phyloP scores from a whole-genome alignment of 1,140 invertebrate species.

The Pemphigus obesinymphae region DNA sequence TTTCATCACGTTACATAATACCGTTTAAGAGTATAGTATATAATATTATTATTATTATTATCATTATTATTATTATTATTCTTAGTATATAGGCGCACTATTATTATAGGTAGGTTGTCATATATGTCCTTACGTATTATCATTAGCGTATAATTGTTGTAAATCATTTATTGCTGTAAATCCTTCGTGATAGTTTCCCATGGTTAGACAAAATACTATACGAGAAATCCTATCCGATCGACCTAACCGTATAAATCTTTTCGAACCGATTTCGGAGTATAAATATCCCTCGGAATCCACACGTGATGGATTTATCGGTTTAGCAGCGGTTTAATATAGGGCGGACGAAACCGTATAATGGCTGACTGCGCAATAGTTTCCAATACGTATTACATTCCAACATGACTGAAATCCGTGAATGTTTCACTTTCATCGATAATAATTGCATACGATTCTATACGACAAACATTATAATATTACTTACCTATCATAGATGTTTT shows the following conservation, averaged over 20 bases:
- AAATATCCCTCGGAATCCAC: slow-evolving; percentile 15
- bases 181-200: neutral
- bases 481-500: too few species aligned
- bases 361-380: neutral
- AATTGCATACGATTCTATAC: too few species aligned
- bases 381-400: neutral
- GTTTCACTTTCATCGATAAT: too few species aligned
- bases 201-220: neutral
- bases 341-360: neutral
- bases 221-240: neutral
- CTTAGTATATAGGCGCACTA: too few species aligned
- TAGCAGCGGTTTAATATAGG: neutral
- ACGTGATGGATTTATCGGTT: slow-evolving; percentile 25
- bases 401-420: neutral
- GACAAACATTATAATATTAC: too few species aligned
- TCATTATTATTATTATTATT: too few species aligned
- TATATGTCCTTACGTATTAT: too few species aligned
- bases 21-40: too few species aligned
- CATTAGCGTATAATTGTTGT: too few species aligned
- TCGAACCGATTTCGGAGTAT: neutral
- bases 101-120: too few species aligned
- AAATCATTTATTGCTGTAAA: slow-evolving; percentile 5
- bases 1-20: too few species aligned
- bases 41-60: too few species aligned
- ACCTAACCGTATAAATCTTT: slow-evolving; percentile 20